phyloP scores from a whole-genome alignment of 2,888 invertebrate genomes.

The Machimus atricapillus region DNA sequence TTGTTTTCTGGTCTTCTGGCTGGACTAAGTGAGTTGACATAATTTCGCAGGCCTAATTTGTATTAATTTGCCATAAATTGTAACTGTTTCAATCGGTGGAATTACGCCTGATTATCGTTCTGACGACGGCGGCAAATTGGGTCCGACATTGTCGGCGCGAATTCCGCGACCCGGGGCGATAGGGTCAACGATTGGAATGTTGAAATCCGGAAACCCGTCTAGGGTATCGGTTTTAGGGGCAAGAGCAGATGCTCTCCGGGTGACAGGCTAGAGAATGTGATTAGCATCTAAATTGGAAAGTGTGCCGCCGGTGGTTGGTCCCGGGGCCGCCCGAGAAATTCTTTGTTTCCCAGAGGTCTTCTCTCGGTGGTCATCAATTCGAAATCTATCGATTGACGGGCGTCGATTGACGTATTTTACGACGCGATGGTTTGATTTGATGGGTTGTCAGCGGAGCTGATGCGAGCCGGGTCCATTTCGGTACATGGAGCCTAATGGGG shows the following conservation, averaged over 20 bases:
- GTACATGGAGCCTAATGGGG: neutral
- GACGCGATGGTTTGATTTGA: neutral
- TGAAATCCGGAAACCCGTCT: neutral
- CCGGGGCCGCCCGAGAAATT: neutral
- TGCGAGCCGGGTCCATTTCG: neutral
- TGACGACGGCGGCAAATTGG: neutral
- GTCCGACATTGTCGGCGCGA: neutral
- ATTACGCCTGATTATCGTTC: neutral
- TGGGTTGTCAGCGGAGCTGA: neutral
- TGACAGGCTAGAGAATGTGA: neutral
- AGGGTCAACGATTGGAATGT: neutral
- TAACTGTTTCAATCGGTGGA: neutral
- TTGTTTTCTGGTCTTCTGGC: constrained; percentile 18
- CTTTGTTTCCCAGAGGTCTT: neutral
- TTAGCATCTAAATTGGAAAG: constrained; percentile 15
- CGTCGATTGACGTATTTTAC: constrained; percentile 5
- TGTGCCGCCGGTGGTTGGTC: neutral
- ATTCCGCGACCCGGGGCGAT: neutral
- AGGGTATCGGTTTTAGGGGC: neutral
- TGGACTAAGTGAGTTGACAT: constrained; percentile 30
- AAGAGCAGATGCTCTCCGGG: neutral
- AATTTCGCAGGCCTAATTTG: neutral
- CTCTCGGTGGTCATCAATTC: neutral
- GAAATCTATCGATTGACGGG: constrained; percentile 23
- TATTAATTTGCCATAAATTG: neutral